Evolutionary conservation across 2,113 vertebrate genomes (phyloP).

Genomic region (Pomatorhinus ruficollis): DNA sequence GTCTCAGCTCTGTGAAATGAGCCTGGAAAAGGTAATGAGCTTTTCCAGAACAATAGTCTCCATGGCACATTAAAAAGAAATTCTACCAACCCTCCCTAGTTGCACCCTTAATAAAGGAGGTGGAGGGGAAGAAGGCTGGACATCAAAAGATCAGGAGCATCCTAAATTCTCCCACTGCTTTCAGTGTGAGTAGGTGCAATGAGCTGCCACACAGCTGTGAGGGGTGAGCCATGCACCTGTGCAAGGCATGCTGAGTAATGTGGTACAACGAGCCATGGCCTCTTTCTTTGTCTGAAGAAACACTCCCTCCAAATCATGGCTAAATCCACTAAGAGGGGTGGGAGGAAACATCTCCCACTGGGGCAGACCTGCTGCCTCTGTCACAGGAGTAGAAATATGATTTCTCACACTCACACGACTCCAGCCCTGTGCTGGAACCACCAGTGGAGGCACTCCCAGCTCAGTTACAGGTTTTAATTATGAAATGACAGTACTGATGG

Average conservation of each 20-base stretch:
- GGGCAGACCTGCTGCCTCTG: not conserved
- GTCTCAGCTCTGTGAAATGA: not conserved
- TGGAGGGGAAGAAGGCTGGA: not conserved
- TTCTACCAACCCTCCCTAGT: fast-evolving
- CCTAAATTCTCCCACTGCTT: not conserved
- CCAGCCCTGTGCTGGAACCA: not conserved
- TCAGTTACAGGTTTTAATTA: slow-evolving; percentile 70
- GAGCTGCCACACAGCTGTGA: not conserved
- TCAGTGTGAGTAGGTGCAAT: not conserved
- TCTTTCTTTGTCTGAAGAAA: not conserved
- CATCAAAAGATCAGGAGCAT: not conserved
- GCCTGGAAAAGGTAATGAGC: not conserved
- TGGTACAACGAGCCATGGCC: not conserved
- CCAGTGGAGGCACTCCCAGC: not conserved
- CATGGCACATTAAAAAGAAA: not conserved
- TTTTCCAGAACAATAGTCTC: not conserved
- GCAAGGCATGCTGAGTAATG: not conserved
- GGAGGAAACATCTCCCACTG: not conserved
- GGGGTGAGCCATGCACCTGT: not conserved
- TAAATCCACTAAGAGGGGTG: not conserved
- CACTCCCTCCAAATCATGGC: not conserved
- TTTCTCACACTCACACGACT: not conserved
- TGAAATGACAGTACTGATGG: slow-evolving; percentile 46
- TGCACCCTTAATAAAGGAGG: not conserved
- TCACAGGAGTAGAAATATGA: not conserved